Percentiles rank a stretch among this genome's conserved stretches.
These are phyloP conservation scores for Scelioninae gen. 2 DNA, from an alignment of 2,888 invertebrate genomes.

Conservation along the genomic window DNA sequence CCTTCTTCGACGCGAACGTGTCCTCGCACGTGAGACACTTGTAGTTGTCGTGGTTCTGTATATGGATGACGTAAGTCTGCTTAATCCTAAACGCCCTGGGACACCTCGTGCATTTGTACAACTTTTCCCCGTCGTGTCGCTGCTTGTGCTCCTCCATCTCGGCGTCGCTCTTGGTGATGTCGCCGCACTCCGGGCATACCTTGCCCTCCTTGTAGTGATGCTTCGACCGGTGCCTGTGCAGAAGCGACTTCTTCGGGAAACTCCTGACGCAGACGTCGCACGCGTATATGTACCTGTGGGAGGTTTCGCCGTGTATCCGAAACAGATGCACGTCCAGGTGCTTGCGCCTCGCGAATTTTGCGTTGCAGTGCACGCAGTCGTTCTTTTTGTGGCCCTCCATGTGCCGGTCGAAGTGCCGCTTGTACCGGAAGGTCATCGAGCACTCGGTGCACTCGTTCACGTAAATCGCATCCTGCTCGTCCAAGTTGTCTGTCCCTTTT, in stretches of 20 bases:
- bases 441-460: slow-evolving; percentile 65
- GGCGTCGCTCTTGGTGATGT: slow-evolving; percentile 63
- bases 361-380: slow-evolving; percentile 71
- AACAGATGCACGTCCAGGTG: slow-evolving; percentile 70
- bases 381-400: slow-evolving; percentile 72
- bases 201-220: slow-evolving; percentile 69
- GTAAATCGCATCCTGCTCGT: slow-evolving; percentile 25
- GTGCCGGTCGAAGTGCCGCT: slow-evolving; percentile 70
- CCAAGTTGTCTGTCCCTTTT: background rate
- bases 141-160: slow-evolving; percentile 67
- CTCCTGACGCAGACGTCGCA: slow-evolving; percentile 65
- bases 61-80: slow-evolving; percentile 70
- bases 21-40: slow-evolving; percentile 72
- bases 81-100: slow-evolving; percentile 69
- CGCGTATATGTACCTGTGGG: slow-evolving; percentile 63
- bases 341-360: slow-evolving; percentile 70
- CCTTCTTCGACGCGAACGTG: slow-evolving; percentile 69
- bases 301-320: slow-evolving; percentile 67
- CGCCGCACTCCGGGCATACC: slow-evolving; percentile 71
- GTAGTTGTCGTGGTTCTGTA: slow-evolving; percentile 71
- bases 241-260: slow-evolving; percentile 65
- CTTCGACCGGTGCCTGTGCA: slow-evolving; percentile 69
- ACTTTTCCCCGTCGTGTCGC: slow-evolving; percentile 67
- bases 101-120: slow-evolving; percentile 69
- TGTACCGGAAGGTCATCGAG: slow-evolving; percentile 69